A percentile compares a stretch with the other conserved stretches of the same genome.
phyloP scores from a whole-genome alignment of 2,113 vertebrate genomes.

The Rousettus leschenaultii region DNA sequence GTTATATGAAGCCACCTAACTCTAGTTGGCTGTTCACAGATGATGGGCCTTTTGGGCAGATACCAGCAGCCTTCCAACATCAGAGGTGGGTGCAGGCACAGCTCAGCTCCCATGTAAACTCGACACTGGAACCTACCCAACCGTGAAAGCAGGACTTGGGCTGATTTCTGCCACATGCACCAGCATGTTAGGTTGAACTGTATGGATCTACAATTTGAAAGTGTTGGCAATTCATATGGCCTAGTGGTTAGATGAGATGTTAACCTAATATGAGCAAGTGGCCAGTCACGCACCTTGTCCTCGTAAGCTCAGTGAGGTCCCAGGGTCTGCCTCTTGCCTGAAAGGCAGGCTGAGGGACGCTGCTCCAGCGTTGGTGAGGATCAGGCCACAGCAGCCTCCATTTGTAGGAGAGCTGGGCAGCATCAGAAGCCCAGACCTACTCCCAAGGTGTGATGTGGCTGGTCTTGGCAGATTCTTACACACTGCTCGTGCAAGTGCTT shows the following conservation, averaged over 20 bases:
- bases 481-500: background rate
- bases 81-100: background rate
- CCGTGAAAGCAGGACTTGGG: background rate
- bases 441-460: background rate
- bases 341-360: background rate
- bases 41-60: background rate
- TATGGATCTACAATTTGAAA: background rate
- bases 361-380: background rate
- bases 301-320: background rate
- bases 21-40: background rate
- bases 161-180: background rate
- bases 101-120: background rate
- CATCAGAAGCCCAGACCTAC: background rate
- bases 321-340: background rate
- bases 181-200: background rate
- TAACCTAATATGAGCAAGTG: background rate
- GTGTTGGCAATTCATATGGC: background rate
- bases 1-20: background rate
- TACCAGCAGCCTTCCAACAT: background rate
- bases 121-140: rapidly evolving
- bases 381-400: background rate
- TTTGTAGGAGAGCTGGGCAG: too few species aligned
- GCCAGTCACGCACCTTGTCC: background rate
- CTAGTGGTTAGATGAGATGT: background rate
- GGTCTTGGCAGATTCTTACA: background rate